Base-by-base conservation (phyloP, 1,140 invertebrate species). In the Potamilus streckersoni region DNA sequence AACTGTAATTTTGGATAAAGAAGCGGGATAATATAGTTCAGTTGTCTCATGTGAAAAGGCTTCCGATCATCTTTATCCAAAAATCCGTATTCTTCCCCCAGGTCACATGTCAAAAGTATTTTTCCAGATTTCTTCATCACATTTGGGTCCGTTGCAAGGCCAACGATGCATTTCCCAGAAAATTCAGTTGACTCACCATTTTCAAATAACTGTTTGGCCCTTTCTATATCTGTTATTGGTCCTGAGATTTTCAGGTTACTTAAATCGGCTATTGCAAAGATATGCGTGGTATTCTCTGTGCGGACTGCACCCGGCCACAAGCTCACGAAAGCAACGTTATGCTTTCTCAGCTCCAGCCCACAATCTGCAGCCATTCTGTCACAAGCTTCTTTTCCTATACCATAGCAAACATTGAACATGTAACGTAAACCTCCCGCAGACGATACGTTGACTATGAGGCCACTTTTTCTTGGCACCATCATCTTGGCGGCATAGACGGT, bases 391-490 rank as follows among this genome's bases (percentile, higher is more conserved):
- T 90, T 90, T 4, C 88, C 88, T 19, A 90, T 74, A 11, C 90
- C 90, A 76, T 90, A 90, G 3, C 89, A 64, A 6, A 82, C 82
- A 77, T 88, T 89, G 74, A 91, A 89, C 3, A 90, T 67, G 71
- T 91, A 91, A 27, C 68, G 66, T 8, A 91, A 80, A 20, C 90
- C 90, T 57, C 90, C 91, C 49, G 70, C 80, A 16, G 90, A 91
- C 38, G 88, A 90, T 49, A 91, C 82, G 71, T 90, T 89, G 5
- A 91, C 85, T 71, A 91, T 91, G 15, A 91, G 81, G 13, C 91
- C 90, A 5, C 78, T 73, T 75, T 86, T 85, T 20, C 84, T 64
- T 38, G 81, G 79, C 6, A 86, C 84, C 90, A 91, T 91, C 77
- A 91, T 66, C 27, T 83, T 74, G 16, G 90, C 83, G 1, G 91